Conservation (phyloP, 2,797 vertebrate species). For the Catharus ustulatus region DNA sequence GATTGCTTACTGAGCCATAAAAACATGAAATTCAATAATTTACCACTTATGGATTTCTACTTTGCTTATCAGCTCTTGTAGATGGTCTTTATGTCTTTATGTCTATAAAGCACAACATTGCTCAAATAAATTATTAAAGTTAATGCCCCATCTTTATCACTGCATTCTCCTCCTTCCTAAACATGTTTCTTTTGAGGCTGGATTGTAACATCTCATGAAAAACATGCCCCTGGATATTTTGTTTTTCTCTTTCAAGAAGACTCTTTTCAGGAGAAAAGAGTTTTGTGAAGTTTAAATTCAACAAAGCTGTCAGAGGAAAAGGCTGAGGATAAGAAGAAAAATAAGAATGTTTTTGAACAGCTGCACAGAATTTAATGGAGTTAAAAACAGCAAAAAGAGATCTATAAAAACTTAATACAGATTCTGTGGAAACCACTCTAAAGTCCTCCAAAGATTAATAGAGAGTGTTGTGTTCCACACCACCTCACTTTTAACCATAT, state of each 20-base stretch:
- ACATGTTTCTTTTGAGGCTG: background rate
- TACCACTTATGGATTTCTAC: background rate
- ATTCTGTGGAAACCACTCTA: background rate
- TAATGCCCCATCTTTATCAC: background rate
- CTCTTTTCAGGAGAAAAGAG: background rate
- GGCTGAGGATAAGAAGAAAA: background rate
- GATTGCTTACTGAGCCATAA: background rate
- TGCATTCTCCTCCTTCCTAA: background rate
- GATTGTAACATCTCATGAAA: background rate
- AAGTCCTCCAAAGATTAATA: constrained; percentile 5
- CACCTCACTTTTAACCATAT: background rate
- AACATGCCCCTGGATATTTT: background rate
- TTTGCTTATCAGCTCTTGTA: background rate
- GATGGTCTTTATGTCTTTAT: background rate
- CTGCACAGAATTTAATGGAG: constrained; percentile 14
- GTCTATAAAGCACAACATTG: background rate
- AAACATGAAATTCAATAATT: constrained; percentile 20
- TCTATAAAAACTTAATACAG: constrained; percentile 23
- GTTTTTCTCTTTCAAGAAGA: background rate
- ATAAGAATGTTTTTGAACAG: background rate
- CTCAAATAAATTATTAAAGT: constrained; percentile 18
- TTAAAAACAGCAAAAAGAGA: background rate
- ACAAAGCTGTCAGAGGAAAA: background rate
- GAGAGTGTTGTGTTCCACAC: background rate
- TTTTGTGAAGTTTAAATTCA: background rate